Evolutionary conservation across 2,113 vertebrate species (phyloP), one percentile per base, ranked within the genome.

Genomic region (Tachuris rubrigastra): DNA sequence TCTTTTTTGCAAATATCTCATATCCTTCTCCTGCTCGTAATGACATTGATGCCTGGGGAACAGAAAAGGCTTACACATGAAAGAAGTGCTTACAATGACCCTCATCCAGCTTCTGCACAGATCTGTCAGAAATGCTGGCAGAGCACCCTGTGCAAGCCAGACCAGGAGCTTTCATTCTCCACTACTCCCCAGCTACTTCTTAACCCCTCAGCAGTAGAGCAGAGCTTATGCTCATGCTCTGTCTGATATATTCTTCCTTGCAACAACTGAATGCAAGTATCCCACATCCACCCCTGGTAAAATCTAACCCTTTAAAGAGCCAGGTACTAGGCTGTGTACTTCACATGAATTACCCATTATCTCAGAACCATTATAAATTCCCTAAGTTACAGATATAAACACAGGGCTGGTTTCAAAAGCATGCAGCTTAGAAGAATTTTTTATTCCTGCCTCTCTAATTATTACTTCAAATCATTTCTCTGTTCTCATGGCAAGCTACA

Each of bases 251-350:
- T 27, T 66, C 33, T 47, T 52, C 76, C 42, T 47, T 47, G 30
- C 31, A 67, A 28, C 28, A 75, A 2, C 2, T 37, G 44, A 85
- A 66, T 7, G 66, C 27, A 56, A 21, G 21, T 25, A 88, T 53
- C 31, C 37, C 13, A 28, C 8, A 71, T 23, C 9, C 0, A 0
- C 59, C 21, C 62, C 55, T 14, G 62, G 72, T 75, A 76, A 84
- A 50, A 59, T 46, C 22, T 28, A 59, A 1, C 14, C 37, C 39
- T 58, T 17, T n/a, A 12, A 75, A 63, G 10, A 86, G 42, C 3
- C 3, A 6, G 19, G 31, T 22, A 58, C 15, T 24, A 60, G n/a
- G 50, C 17, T 60, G 12, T 25, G 37, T 18, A 47, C 67, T 78
- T 65, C 17, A 9, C 16, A 89, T 59, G 39, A 79, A 41, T 17